These are phyloP conservation scores for Ptiloglossa arizonensis DNA, from an alignment of 1,140 invertebrate species.

Conservation along the genomic window DNA sequence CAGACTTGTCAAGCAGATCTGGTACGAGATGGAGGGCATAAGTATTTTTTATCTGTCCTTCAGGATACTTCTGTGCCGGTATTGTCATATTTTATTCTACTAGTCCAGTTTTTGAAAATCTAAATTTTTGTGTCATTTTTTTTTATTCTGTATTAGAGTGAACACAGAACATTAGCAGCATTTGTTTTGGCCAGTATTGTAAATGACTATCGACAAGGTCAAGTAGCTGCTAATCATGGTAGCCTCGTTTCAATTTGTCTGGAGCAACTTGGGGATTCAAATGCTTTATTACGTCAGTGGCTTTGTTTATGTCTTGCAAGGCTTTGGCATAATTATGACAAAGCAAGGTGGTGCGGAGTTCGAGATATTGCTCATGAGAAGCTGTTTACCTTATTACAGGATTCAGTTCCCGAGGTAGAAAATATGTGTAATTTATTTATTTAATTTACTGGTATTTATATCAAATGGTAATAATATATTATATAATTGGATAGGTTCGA, in stretches of 20 bases:
- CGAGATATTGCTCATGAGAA: slow-evolving; percentile 98
- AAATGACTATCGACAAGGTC: slow-evolving; percentile 92
- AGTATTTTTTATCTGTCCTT: slow-evolving; percentile 95
- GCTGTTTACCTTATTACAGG: slow-evolving; percentile 89
- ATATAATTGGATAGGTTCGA: slow-evolving; percentile 85
- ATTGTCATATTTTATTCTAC: slow-evolving; percentile 72
- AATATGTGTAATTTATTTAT: neutral
- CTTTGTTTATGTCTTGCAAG: slow-evolving; percentile 95
- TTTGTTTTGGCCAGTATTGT: slow-evolving; percentile 96
- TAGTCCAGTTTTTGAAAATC: neutral
- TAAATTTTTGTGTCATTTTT: neutral
- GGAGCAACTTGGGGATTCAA: slow-evolving; percentile 88
- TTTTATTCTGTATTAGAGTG: slow-evolving; percentile 84
- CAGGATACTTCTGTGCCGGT: slow-evolving; percentile 92
- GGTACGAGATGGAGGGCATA: slow-evolving; percentile 96
- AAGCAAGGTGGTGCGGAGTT: slow-evolving; percentile 97
- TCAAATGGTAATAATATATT: slow-evolving; percentile 26
- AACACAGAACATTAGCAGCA: slow-evolving; percentile 93
- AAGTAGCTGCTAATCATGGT: slow-evolving; percentile 93
- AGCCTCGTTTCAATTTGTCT: slow-evolving; percentile 94
- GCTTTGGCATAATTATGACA: slow-evolving; percentile 96
- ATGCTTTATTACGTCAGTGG: slow-evolving; percentile 92
- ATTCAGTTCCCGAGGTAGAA: slow-evolving; percentile 91
- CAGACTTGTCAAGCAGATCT: slow-evolving; percentile 97
- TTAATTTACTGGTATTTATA: neutral